Evolutionary conservation across 2,113 vertebrate genomes (phyloP).

Genomic region (Pygoscelis antarcticus): DNA sequence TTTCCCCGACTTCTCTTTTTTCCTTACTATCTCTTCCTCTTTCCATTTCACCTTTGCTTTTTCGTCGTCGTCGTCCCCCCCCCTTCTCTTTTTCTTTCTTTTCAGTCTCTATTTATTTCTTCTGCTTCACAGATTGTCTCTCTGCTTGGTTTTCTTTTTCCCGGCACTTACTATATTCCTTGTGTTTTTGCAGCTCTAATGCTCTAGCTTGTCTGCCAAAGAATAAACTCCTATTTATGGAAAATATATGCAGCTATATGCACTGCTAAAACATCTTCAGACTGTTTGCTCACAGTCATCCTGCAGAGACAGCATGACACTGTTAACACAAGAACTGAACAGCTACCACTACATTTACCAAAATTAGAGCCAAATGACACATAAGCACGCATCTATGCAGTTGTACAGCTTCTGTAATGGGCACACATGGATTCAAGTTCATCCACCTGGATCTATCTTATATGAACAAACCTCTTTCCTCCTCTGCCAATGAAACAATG

Average conservation of each 20-base stretch:
- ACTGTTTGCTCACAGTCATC: conserved; percentile 62
- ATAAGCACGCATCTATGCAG: background rate
- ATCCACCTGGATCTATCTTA: background rate
- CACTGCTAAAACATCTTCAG: conserved; percentile 60
- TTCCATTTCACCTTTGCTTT: background rate
- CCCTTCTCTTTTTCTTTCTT: background rate
- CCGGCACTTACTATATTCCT: conserved; percentile 6
- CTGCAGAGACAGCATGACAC: conserved; percentile 28
- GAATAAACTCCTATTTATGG: conserved; percentile 68
- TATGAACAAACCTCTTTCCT: background rate
- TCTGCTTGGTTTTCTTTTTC: conserved; percentile 58
- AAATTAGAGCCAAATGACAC: background rate
- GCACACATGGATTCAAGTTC: background rate
- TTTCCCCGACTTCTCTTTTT: background rate
- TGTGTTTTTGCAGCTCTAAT: conserved; percentile 47
- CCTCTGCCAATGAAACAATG: background rate
- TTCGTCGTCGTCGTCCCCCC: background rate
- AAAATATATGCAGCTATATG: conserved; percentile 61
- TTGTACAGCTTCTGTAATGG: background rate
- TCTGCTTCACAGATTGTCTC: conserved; percentile 49
- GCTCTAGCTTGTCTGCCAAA: conserved; percentile 60
- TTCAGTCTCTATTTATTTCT: conserved; percentile 49
- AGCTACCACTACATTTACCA: background rate
- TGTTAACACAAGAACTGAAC: conserved; percentile 3
- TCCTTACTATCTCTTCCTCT: background rate